These are phyloP conservation scores for Dinothrombium tinctorium DNA, from an alignment of 1,140 invertebrate species.

Conservation along the genomic window DNA sequence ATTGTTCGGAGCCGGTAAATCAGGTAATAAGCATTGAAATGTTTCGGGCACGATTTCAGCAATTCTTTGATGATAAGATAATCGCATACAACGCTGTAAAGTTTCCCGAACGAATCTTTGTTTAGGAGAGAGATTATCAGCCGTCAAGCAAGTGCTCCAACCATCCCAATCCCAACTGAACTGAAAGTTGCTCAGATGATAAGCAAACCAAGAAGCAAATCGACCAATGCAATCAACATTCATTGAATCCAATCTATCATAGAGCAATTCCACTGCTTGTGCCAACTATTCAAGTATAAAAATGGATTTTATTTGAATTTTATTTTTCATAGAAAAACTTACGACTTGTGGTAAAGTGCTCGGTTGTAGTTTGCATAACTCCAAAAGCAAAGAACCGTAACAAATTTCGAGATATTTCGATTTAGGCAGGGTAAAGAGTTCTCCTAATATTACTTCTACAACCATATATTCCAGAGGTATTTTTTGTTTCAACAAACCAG, in stretches of 20 bases:
- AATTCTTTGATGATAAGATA: conserved; percentile 84
- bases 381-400: conserved; percentile 85
- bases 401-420: conserved; percentile 54
- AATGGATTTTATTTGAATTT: conserved; percentile 2
- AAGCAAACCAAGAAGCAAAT: conserved; percentile 92
- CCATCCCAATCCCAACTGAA: conserved; percentile 97
- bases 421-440: conserved; percentile 57
- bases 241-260: conserved; percentile 86
- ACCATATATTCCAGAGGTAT: conserved; percentile 95
- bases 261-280: conserved; percentile 89
- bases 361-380: conserved; percentile 87
- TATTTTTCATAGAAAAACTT: conserved; percentile 16
- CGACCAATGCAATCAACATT: conserved; percentile 84
- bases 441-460: conserved; percentile 68
- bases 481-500: conserved; percentile 72
- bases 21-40: conserved; percentile 59
- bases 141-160: conserved; percentile 55
- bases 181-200: conserved; percentile 97
- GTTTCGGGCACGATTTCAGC: conserved; percentile 68
- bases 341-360: conserved; percentile 80
- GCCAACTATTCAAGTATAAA: conserved; percentile 5
- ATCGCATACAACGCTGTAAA: conserved; percentile 60
- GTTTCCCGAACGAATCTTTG: conserved; percentile 90
- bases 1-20: conserved; percentile 25
- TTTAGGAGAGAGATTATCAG: conserved; percentile 73